These are phyloP conservation scores for Callyntrura guangdongensis DNA, from an alignment of 2,888 invertebrate genomes.

Conservation along the genomic window DNA sequence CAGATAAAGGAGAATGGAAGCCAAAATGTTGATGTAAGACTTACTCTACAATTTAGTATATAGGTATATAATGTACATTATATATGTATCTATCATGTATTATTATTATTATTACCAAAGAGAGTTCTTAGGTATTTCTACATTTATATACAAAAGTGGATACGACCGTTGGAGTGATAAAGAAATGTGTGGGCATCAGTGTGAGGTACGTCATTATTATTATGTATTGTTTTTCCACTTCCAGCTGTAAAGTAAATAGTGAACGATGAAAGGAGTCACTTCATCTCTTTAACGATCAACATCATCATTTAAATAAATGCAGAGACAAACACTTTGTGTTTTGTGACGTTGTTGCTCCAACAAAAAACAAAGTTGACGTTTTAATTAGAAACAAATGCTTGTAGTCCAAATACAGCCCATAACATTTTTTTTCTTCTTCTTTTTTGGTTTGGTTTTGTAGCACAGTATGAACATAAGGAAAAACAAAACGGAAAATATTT, in stretches of 20 bases:
- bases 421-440: constrained; percentile 73
- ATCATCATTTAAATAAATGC: constrained; percentile 55
- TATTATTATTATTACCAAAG: too few species aligned
- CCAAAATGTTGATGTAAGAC: constrained; percentile 1
- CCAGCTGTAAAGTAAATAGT: constrained; percentile 41
- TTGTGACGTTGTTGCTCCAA: not conserved
- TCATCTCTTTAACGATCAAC: constrained; percentile 42
- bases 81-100: too few species aligned
- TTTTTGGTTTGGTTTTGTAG: not conserved
- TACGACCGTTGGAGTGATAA: not conserved
- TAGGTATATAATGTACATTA: not conserved
- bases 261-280: constrained; percentile 61
- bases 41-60: not conserved
- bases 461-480: too few species aligned
- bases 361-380: constrained; percentile 84
- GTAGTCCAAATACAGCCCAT: constrained; percentile 83
- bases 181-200: not conserved
- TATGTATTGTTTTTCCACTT: constrained; percentile 14
- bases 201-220: constrained; percentile 8
- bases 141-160: not conserved
- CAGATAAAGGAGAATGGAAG: constrained; percentile 46
- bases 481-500: not conserved
- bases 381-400: constrained; percentile 85
- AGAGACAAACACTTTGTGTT: constrained; percentile 50
- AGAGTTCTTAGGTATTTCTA: too few species aligned